Percentiles rank a stretch among this genome's conserved stretches.
These are phyloP conservation scores for Sorex araneus DNA, from an alignment of 2,113 vertebrate species.

Conservation along the genomic window DNA sequence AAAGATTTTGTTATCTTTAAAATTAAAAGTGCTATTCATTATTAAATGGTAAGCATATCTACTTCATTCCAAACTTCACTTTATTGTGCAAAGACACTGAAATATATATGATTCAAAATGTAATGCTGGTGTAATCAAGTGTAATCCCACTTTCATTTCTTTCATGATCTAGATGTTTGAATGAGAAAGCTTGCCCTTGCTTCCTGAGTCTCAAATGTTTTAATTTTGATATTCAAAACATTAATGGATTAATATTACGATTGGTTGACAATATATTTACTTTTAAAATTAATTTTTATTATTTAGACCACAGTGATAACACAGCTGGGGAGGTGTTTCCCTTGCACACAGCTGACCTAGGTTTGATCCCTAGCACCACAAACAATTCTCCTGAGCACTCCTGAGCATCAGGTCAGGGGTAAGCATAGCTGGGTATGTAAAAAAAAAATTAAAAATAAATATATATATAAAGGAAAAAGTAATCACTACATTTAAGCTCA, in stretches of 20 bases:
- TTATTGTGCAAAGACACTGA: conserved; percentile 40
- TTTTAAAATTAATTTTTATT: conserved; percentile 1
- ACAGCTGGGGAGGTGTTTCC: too few relatives aligned
- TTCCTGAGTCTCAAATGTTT: neutral
- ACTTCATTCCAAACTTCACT: conserved; percentile 52
- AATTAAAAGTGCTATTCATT: neutral
- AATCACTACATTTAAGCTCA: neutral
- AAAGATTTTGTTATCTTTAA: conserved; percentile 65
- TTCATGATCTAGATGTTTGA: neutral
- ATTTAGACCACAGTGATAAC: neutral
- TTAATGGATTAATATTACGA: conserved; percentile 64
- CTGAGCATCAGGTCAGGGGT: too few relatives aligned
- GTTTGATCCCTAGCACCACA: too few relatives aligned
- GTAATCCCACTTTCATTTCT: conserved; percentile 47
- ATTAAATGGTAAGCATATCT: conserved; percentile 15
- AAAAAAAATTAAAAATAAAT: too few relatives aligned
- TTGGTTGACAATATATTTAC: conserved; percentile 77
- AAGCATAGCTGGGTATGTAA: too few relatives aligned
- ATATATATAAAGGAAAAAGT: too few relatives aligned
- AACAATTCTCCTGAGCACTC: too few relatives aligned
- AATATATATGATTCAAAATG: neutral
- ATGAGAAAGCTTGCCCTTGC: conserved; percentile 22
- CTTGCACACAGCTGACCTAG: too few relatives aligned
- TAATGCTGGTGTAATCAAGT: conserved; percentile 13
- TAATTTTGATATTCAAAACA: conserved; percentile 40